phyloP scores from a whole-genome alignment of 2,797 vertebrate species.

The Myoxocephalus aenaeus region DNA sequence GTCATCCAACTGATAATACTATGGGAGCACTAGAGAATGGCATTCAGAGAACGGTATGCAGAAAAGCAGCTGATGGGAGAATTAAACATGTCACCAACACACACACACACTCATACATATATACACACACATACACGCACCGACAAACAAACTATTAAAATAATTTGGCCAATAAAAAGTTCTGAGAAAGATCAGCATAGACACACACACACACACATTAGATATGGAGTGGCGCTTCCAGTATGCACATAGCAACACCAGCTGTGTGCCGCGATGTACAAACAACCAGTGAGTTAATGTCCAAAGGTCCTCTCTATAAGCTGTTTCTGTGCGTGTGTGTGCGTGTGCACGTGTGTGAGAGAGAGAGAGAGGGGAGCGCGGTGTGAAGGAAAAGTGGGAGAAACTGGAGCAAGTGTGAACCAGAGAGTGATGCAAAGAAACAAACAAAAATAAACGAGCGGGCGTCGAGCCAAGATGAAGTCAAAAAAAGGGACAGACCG shows the following conservation, averaged over 20 bases:
- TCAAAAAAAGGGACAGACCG: constrained; percentile 44
- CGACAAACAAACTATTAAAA: constrained; percentile 47
- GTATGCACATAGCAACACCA: constrained; percentile 26
- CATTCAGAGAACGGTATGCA: constrained; percentile 73
- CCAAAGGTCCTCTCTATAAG: constrained; percentile 8
- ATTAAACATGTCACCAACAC: constrained; percentile 32
- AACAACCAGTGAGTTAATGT: constrained; percentile 38
- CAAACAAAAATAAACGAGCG: constrained; percentile 77
- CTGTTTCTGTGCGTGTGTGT: not conserved
- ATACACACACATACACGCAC: not conserved
- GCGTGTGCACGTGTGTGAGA: constrained; percentile 30
- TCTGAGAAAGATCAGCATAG: constrained; percentile 24
- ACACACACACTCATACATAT: constrained; percentile 4
- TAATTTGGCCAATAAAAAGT: constrained; percentile 54
- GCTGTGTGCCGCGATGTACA: constrained; percentile 23
- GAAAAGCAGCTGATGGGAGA: constrained; percentile 75
- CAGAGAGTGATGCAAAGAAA: constrained; percentile 78
- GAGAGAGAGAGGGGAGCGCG: constrained; percentile 30
- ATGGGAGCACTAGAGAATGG: constrained; percentile 65
- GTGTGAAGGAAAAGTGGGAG: constrained; percentile 79
- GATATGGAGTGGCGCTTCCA: constrained; percentile 22
- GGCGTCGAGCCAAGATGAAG: constrained; percentile 18
- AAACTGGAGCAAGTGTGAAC: constrained; percentile 82
- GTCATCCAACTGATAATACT: constrained; percentile 63
- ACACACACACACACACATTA: not conserved